Conservation (phyloP, 2,888 invertebrate species). For the Macrophya annulata region DNA sequence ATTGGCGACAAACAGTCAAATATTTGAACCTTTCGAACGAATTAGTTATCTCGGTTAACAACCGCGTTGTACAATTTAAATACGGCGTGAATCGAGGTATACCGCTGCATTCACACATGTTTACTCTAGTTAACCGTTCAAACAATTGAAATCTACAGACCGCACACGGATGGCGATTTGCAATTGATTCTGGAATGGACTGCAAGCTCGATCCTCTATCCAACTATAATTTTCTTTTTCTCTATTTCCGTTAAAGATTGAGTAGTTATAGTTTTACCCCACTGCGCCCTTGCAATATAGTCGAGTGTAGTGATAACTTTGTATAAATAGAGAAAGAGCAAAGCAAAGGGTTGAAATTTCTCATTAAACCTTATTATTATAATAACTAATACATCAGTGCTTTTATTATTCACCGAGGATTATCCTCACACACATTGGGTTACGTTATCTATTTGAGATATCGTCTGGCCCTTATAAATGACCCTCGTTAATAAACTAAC, state of each 20-base stretch:
- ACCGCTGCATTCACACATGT: constrained; percentile 40
- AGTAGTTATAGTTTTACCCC: neutral
- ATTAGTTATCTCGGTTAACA: constrained; percentile 18
- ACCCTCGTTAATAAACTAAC: constrained; percentile 18
- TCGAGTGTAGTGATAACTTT: neutral
- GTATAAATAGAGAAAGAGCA: neutral
- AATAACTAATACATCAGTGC: neutral
- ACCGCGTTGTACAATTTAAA: constrained; percentile 31
- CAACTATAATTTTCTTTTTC: neutral
- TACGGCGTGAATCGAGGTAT: constrained; percentile 26
- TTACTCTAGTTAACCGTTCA: constrained; percentile 47
- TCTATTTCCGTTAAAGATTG: neutral
- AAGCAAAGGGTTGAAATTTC: neutral
- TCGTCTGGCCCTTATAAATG: neutral
- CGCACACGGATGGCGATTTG: constrained; percentile 15
- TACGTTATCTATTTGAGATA: neutral
- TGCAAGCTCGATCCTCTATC: neutral
- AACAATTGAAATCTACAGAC: constrained; percentile 42
- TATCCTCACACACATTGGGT: neutral
- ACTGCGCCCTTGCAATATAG: neutral
- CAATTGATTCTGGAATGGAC: constrained; percentile 40
- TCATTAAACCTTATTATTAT: neutral
- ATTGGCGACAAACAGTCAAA: constrained; percentile 47
- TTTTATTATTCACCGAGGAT: neutral
- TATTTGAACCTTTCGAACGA: constrained; percentile 32